Base-by-base conservation (phyloP, 1,140 invertebrate genomes). In the Batillaria attramentaria region DNA sequence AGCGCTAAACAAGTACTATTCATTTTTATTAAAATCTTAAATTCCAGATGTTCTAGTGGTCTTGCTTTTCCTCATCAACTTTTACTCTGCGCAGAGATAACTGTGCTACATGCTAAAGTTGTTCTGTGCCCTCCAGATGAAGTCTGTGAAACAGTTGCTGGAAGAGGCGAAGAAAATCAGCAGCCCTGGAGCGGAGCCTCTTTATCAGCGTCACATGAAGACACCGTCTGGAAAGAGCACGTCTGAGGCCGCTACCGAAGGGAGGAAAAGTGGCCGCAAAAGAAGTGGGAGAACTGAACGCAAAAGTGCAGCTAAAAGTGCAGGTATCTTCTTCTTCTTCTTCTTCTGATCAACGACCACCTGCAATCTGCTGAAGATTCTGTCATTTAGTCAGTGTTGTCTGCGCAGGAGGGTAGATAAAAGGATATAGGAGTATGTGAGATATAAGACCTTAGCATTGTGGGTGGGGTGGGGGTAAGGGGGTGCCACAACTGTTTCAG, bases 111-210 rank as follows among this genome's bases (percentile, higher is more conserved):
- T 20, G 57, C 41, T 54, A n/a, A 42, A 65, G 50, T 31, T 28
- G 18, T 69, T 41, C 18, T 78, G n/a, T n/a, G n/a, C n/a, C n/a
- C n/a, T n/a, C 8, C 57, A 88, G 86, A 79, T 87, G 35, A 84
- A 82, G 70, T 86, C 85, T 41, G 83, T 85, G 16, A 79, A 87
- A 73, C 84, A 85, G 65, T 79, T 89, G 66, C 50, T 88, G n/a
- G 87, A 89, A 62, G 87, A 89, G 75, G 87, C 87, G 6, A 85
- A 83, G 77, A 79, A 60, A 43, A 84, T 89, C 57, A 75, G 75
- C 31, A 74, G 79, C 20, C 78, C 84, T 42, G 81, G 74, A 1
- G 76, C 84, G 18, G 62, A 81, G 37, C 83, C 81, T 4, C 37
- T 84, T 0, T 80, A 78, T 33, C 78, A 80, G 24, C 68, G 69